A percentile compares a stretch with the other conserved stretches of the same genome.
Conservation (phyloP, 1,140 invertebrate genomes). For the Ridgeia piscesae region DNA sequence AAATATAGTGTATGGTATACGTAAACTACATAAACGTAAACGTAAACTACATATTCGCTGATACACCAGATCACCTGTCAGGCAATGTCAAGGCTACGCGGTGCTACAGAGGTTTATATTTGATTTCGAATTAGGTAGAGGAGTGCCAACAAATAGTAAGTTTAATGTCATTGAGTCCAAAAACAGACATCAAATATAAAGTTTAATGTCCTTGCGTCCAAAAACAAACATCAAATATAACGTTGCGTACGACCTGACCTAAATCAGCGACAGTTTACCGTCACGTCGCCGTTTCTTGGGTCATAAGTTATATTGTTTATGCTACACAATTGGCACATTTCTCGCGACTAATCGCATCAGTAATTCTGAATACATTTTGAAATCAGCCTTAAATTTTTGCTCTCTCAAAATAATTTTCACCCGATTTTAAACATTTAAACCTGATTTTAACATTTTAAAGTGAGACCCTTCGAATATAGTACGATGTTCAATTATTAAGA, state of each 20-base stretch:
- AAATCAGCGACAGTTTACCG: neutral
- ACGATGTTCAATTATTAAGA: no score
- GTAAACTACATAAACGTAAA: no score
- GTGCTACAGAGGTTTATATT: neutral
- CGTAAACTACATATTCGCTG: neutral
- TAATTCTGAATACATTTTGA: no score
- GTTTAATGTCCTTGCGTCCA: neutral
- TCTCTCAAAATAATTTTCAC: no score
- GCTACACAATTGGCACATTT: neutral
- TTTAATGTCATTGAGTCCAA: neutral
- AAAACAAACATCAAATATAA: neutral
- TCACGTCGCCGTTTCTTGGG: neutral
- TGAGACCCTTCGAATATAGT: no score
- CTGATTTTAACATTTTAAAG: no score
- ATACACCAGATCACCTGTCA: neutral
- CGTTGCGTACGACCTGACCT: neutral
- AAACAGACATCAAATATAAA: neutral
- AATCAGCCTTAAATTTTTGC: no score
- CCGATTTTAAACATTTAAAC: no score
- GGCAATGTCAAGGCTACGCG: neutral
- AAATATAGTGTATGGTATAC: no score
- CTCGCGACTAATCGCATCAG: no score
- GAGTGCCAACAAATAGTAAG: neutral
- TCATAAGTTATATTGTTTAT: neutral
- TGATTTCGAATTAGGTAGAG: neutral